Conservation (phyloP, 2,888 invertebrate species). For the Augochlorella aurata region DNA sequence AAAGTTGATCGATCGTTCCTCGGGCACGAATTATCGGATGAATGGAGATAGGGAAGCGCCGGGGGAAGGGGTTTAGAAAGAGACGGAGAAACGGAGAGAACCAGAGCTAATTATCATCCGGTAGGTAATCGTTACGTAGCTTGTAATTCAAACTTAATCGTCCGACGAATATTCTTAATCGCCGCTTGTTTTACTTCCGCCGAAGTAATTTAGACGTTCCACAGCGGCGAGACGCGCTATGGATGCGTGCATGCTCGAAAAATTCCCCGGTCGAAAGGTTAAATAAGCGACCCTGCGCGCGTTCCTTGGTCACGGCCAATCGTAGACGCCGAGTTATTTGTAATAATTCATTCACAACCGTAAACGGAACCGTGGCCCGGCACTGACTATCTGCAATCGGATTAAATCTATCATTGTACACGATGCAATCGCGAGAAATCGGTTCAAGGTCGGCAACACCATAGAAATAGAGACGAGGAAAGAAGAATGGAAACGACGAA, state of each 20-base stretch:
- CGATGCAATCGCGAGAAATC: slow-evolving; percentile 41
- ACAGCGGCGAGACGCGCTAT: background rate
- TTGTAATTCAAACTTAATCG: slow-evolving; percentile 4
- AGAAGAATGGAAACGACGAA: slow-evolving; percentile 30
- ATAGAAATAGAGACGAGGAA: slow-evolving; percentile 35
- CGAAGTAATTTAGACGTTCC: background rate
- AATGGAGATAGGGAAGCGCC: background rate
- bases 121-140: slow-evolving; percentile 4
- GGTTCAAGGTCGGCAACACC: slow-evolving; percentile 52
- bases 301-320: slow-evolving; percentile 5
- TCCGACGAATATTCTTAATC: background rate
- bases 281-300: slow-evolving; percentile 13
- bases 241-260: background rate
- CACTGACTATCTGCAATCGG: slow-evolving; percentile 15
- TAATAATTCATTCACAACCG: slow-evolving; percentile 39
- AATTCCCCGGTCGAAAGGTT: slow-evolving; percentile 7
- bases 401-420: slow-evolving; percentile 14
- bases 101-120: slow-evolving; percentile 16
- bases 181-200: background rate
- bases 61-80: background rate
- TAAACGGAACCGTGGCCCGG: slow-evolving; percentile 23
- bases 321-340: slow-evolving; percentile 8
- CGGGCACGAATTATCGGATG: background rate
- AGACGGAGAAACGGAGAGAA: background rate
- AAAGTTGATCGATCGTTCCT: slow-evolving; percentile 2